phyloP scores from a whole-genome alignment of 2,888 invertebrate species.

The Drosophila bunnanda region DNA sequence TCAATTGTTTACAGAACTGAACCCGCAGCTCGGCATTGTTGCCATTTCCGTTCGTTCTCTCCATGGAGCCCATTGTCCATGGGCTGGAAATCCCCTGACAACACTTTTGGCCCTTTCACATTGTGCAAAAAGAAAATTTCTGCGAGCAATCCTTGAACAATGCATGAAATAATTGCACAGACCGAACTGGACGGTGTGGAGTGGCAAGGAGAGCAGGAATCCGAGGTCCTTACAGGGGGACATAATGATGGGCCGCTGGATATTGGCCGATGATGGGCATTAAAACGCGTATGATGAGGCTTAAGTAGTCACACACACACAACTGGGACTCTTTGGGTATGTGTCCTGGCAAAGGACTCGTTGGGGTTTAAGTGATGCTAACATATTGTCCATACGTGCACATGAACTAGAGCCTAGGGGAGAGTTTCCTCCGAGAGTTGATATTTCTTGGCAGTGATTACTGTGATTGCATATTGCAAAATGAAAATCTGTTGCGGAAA shows the following conservation, averaged over 20 bases:
- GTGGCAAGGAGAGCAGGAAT: slow-evolving; percentile 12
- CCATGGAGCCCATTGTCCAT: slow-evolving; percentile 62
- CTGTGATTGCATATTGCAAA: slow-evolving; percentile 34
- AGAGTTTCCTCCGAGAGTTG: slow-evolving; percentile 33
- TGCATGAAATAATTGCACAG: slow-evolving; percentile 75
- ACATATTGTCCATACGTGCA: slow-evolving; percentile 54
- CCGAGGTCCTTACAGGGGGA: slow-evolving; percentile 53
- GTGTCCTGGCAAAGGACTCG: slow-evolving; percentile 37
- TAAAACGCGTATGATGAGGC: slow-evolving; percentile 75
- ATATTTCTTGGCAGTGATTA: slow-evolving; percentile 45
- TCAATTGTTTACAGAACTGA: slow-evolving; percentile 69
- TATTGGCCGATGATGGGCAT: slow-evolving; percentile 70
- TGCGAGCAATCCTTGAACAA: slow-evolving; percentile 66
- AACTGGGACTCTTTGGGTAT: too few relatives aligned
- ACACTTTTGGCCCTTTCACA: slow-evolving; percentile 70
- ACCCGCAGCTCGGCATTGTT: slow-evolving; percentile 60
- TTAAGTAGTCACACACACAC: slow-evolving; percentile 67
- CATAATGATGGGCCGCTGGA: slow-evolving; percentile 51
- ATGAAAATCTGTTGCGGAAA: slow-evolving; percentile 32
- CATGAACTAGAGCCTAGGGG: slow-evolving; percentile 8
- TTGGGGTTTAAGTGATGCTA: slow-evolving; percentile 62
- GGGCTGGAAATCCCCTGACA: slow-evolving; percentile 73
- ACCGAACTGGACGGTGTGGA: slow-evolving; percentile 32
- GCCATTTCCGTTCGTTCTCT: slow-evolving; percentile 66
- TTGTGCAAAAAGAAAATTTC: slow-evolving; percentile 69